Base-by-base conservation (phyloP, 2,113 vertebrate species). In the Erythrocercus mccallii region DNA sequence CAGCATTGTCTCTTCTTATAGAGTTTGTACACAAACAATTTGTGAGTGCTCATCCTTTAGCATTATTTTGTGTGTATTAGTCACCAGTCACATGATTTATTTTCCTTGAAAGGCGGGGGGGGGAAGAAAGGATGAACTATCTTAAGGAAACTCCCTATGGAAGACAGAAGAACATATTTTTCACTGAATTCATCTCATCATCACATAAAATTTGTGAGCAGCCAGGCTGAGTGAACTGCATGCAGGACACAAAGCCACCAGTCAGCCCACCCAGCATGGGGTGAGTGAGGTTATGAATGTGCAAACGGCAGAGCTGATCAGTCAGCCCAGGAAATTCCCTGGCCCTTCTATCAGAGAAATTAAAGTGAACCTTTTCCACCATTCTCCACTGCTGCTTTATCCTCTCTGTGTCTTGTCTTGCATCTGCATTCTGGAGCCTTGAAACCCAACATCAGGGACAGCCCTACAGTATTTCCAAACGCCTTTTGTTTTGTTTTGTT, bases 81-180 rank as follows among this genome's bases (percentile, higher is more conserved):
- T 85, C 10, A 11, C 42, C 24, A 69, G 15, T 17, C 47, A 44
- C 3, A 7, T 45, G 40, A 68, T 14, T 70, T 70, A 78, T 51
- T 69, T 89, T 50, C 3, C 12, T 82, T 89, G 48, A 69, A 44
- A 61, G 3, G n/a, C n/a, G n/a, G n/a, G 30, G 8, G 31, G 17
- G 0, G 0, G 2, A 9, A n/a, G 37, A n/a, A 38, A 13, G 1
- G 9, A 81, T 45, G n/a, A 69, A 37, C 38, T 10, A 73, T 24
- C 16, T 77, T 30, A 58, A 42, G 35, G 56, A 77, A 70, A 44
- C 6, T 44, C 71, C 66, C 35, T 9, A 10, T 23, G 22, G 58
- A 65, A 86, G 62, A 73, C 15, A 73, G 58, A 82, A 78, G 15
- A 80, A 22, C 4, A 6, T 2, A 2, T 85, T 82, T 84, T 82